Base-by-base conservation (phyloP, 1,140 invertebrate species). In the Ostrea edulis region DNA sequence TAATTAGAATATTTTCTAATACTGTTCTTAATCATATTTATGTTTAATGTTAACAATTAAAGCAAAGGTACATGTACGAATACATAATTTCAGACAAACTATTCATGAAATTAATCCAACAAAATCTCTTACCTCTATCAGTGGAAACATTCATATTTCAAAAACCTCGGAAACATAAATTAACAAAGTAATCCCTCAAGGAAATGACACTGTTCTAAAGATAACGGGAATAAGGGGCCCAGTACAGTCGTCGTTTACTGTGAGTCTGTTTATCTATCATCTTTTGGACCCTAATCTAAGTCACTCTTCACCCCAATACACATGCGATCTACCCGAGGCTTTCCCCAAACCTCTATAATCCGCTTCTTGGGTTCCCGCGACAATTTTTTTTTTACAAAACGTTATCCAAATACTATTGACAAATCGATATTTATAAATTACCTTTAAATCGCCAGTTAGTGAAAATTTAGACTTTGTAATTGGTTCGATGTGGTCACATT, bases 341-440 rank as follows among this genome's bases (percentile, higher is more conserved):
- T 68, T 77, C 17, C 14, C 68, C 68, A 77, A 77, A 29, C 68
- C 68, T 12, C 8, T 14, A 29, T 77, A 77, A 77, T 77, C 68
- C 68, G 68, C 22, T 77, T 77, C 25, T 17, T 35, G 17, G 29
- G 68, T 77, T 77, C 68, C 68, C 25, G 68, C 29, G 68, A 25
- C 68, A 22, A 9, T 29, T 11, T 77, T 77, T 14, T 29, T 11
- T 77, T 77, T 14, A 77, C 68, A 77, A 77, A 77, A 77, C 68
- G 68, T 77, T 77, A 77, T 25, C 68, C 68, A 77, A 77, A 77
- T 77, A 77, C 68, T 77, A 44, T 77, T 77, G 68, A 77, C 68
- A 77, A 77, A 77, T 77, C 68, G 68, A 77, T 77, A 77, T 25
- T 77, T 77, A 77, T 77, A 77, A 77, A 77, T 77, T 77, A 77